Conservation (phyloP, 64 coral and sea anemone species). For the Anthopleura sola region DNA sequence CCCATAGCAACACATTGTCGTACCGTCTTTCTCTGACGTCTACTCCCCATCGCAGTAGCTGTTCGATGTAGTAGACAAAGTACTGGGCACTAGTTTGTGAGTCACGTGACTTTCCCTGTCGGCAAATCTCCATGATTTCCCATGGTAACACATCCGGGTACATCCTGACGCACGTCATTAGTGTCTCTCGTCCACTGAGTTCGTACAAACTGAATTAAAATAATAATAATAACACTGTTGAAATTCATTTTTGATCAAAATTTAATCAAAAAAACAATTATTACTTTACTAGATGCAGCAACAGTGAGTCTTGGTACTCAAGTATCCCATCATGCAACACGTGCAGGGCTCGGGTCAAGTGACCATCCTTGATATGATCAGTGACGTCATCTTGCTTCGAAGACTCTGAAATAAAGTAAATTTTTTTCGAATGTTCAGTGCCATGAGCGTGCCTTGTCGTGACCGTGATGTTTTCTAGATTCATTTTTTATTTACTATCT, state of each 20-base stretch:
- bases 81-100: slow-evolving; percentile 35
- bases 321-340: slow-evolving; percentile 73
- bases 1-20: not conserved
- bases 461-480: too few species aligned
- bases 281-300: slow-evolving; percentile 65
- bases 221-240: not conserved
- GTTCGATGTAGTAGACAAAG: slow-evolving; percentile 81
- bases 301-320: slow-evolving; percentile 20
- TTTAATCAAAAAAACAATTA: too few species aligned
- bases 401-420: slow-evolving; percentile 10
- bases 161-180: slow-evolving; percentile 79
- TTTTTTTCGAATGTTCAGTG: too few species aligned
- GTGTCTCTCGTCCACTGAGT: slow-evolving; percentile 58
- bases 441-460: too few species aligned
- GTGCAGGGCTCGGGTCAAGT: slow-evolving; percentile 64
- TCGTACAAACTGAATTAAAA: slow-evolving; percentile 55
- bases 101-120: slow-evolving; percentile 40
- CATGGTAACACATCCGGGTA: slow-evolving; percentile 74
- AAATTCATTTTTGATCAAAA: not conserved
- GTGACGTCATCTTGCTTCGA: slow-evolving; percentile 22
- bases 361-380: slow-evolving; percentile 43
- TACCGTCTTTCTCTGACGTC: slow-evolving; percentile 62
- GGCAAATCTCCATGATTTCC: slow-evolving; percentile 78
- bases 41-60: slow-evolving; percentile 65
- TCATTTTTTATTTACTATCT: too few species aligned